Evolutionary conservation across 2,797 vertebrate species (phyloP), one percentile per base, ranked within the genome.

Genomic region (Acanthornis magna): DNA sequence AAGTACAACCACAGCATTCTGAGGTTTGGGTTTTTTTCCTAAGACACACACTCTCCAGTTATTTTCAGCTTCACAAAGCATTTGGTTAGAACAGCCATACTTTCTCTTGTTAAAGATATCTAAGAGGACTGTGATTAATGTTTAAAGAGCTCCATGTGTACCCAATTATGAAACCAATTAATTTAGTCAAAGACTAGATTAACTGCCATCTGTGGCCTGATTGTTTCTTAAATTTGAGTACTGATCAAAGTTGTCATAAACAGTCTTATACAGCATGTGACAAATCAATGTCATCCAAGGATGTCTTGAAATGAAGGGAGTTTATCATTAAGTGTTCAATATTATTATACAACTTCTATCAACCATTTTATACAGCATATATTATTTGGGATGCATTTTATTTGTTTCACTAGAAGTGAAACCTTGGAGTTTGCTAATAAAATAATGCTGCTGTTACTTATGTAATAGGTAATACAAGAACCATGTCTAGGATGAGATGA

Each of bases 131-230:
- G 61, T 88, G 78, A 71, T 92, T 91, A 81, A 81, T 74, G 73
- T 96, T 96, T 96, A 88, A 96, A 91, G 73, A 91, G 32, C 51
- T 93, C 82, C 65, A 86, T 91, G 76, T 93, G 95, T 91, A 94
- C 55, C 45, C 88, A 92, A 86, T 96, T 95, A 97, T 63, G 77
- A 96, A 96, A 93, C 71, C 82, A 93, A 96, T 95, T 96, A 94
- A 90, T 96, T 93, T 88, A 90, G 76, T 93, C 29, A 70, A 92
- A 88, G 73, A 74, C 76, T 91, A 96, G 87, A 93, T 92, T 95
- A 95, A 91, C 91, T 88, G 45, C 89, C 92, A 93, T 90, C 88
- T 95, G 95, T 91, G 94, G 73, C 74, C 92, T 86, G 70, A 85
- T 93, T 93, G 63, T 95, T 93, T 94, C 76, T 92, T 91, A 95